A percentile compares a stretch with the other conserved stretches of the same genome.
Conservation (phyloP, 2,888 invertebrate species). For the Thymelicus sylvestris region DNA sequence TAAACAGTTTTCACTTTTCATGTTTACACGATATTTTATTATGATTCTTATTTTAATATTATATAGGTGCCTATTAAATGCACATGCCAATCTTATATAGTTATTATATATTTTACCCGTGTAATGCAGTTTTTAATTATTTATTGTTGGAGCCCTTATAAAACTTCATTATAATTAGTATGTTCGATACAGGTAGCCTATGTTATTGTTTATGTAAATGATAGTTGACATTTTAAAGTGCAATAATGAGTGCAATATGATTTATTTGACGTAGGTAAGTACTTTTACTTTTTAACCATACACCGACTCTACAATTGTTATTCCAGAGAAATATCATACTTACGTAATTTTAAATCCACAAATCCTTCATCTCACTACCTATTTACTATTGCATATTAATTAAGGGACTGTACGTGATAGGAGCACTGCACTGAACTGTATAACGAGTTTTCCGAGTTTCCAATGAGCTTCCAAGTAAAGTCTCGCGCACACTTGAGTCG, state of each 20-base stretch:
- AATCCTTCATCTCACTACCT: slow-evolving; percentile 4
- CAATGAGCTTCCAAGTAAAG: slow-evolving; percentile 40
- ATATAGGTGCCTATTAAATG: too few relatives aligned
- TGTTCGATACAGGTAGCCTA: background rate
- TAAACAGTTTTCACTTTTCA: too few relatives aligned
- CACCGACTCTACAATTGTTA: background rate
- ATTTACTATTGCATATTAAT: slow-evolving; percentile 2
- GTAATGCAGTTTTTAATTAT: background rate
- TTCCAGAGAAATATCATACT: slow-evolving; percentile 9
- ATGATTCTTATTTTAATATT: too few relatives aligned
- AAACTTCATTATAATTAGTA: background rate
- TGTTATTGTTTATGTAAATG: background rate
- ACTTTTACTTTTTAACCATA: background rate
- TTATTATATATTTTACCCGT: too few relatives aligned
- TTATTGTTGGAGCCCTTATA: background rate
- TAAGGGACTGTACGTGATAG: slow-evolving; percentile 4
- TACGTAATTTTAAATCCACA: slow-evolving; percentile 7
- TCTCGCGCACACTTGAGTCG: slow-evolving; percentile 48
- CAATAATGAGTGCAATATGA: background rate
- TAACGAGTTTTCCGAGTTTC: slow-evolving; percentile 39
- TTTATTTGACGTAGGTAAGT: background rate
- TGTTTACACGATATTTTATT: too few relatives aligned
- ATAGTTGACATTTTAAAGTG: background rate
- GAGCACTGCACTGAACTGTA: slow-evolving; percentile 40
- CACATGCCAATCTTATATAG: too few relatives aligned